These are phyloP conservation scores for Threskiornis aethiopicus DNA, from an alignment of 2,797 vertebrate species.

Conservation along the genomic window DNA sequence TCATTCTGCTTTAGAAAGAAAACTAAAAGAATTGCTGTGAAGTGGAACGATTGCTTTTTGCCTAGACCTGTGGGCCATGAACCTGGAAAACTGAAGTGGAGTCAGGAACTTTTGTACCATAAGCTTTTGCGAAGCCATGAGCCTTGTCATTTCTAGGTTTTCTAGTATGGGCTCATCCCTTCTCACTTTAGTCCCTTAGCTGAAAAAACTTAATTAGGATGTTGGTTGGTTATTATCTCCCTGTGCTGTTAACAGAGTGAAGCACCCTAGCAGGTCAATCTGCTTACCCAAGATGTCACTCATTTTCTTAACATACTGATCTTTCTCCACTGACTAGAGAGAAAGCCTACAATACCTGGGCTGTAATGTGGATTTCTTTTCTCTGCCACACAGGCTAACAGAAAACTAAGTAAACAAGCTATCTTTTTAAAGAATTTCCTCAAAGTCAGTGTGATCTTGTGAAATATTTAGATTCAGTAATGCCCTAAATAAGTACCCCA, in stretches of 20 bases:
- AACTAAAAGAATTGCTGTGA: not conserved
- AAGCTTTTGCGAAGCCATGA: not conserved
- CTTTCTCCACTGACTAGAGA: not conserved
- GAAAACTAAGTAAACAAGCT: not conserved
- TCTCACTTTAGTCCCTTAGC: not conserved
- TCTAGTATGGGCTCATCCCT: not conserved
- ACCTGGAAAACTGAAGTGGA: not conserved
- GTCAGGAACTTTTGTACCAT: not conserved
- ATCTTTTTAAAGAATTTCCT: not conserved
- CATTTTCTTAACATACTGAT: not conserved
- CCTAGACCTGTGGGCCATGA: not conserved
- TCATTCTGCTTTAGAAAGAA: not conserved
- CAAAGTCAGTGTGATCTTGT: not conserved
- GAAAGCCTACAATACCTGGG: not conserved
- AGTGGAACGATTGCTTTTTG: not conserved
- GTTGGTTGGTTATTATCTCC: not conserved
- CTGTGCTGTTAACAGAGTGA: not conserved
- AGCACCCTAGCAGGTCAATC: not conserved
- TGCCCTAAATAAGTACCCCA: not conserved
- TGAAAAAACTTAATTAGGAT: not conserved
- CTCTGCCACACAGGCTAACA: not conserved
- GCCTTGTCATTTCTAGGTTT: not conserved
- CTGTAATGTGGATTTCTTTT: not conserved
- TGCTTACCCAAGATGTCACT: not conserved
- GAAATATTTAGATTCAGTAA: not conserved